Evolutionary conservation across 2,797 vertebrate species (phyloP), one percentile per base, ranked within the genome.

Genomic region (Pelodytes ibericus): DNA sequence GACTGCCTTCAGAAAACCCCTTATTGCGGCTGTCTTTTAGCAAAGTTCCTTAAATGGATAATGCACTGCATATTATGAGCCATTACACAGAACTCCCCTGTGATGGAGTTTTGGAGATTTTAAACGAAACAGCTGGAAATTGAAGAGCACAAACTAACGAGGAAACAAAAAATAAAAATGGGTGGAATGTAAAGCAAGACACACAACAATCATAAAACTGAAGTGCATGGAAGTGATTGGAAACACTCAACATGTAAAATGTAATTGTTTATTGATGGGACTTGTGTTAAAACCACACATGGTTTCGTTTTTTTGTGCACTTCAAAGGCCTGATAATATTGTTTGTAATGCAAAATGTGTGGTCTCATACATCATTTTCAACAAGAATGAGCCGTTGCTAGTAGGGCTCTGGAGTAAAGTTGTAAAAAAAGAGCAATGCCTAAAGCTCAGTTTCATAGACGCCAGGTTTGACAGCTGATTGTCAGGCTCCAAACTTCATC

Each of bases 61-160:
- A 95, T 94, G 92, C 91, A 92, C 89, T 90, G 92, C 90, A 87
- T 93, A 94, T 95, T 95, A 95, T 92, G 89, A 92, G 92, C 93
- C 95, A 94, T 95, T 95, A 95, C 88, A 89, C 89, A 88, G 91
- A 94, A 91, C 89, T 93, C 92, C 88, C 90, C 84, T 91, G 89
- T 82, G 92, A 94, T 90, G 82, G 86, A 88, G 89, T 90, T 91
- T 92, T 85, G 90, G 89, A 94, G 91, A 90, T 92, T 90, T n/a
- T 87, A 90, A 90, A 89, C 86, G 87, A 91, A 92, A 92, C 90
- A 91, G 90, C 90, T 91, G 89, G 90, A 92, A 89, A 87, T 84
- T 83, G 84, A 87, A 82, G 87, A 84, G 85, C 88, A 84, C 87
- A 90, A 87, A 88, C 88, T 90, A 87, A 88, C 89, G 84, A 74